Percentiles rank a stretch among this genome's conserved stretches.
Conservation (phyloP, 2,888 invertebrate genomes). For the Hydrotaea cyrtoneurina region DNA sequence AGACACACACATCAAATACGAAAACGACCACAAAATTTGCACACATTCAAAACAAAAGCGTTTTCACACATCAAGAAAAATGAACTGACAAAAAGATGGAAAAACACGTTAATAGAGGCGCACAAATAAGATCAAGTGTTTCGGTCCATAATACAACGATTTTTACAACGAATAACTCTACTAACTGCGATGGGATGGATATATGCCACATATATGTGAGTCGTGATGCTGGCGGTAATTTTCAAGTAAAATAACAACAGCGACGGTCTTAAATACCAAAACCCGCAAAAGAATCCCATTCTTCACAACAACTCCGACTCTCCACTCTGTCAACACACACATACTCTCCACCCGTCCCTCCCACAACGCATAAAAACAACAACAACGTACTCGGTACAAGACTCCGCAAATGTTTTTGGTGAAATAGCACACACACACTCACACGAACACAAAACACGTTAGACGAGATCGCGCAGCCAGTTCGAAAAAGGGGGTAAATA, state of each 20-base stretch:
- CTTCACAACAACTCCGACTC: not conserved
- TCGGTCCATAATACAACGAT: too few relatives aligned
- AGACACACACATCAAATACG: conserved; percentile 24
- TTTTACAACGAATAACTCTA: too few relatives aligned
- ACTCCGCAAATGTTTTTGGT: conserved; percentile 38
- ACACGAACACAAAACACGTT: conserved; percentile 55
- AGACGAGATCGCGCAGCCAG: conserved; percentile 52
- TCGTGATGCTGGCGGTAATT: conserved; percentile 10
- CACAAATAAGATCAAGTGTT: conserved; percentile 64
- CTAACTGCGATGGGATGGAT: too few relatives aligned
- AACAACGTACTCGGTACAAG: not conserved
- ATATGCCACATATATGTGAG: not conserved
- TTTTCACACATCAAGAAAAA: conserved; percentile 3
- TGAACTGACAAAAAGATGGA: not conserved
- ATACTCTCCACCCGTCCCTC: conserved; percentile 18
- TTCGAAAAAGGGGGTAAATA: conserved; percentile 40
- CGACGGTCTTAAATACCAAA: conserved; percentile 8
- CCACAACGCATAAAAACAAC: not conserved
- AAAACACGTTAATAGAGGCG: conserved; percentile 33
- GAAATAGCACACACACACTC: conserved; percentile 52
- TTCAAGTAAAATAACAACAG: not conserved
- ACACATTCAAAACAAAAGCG: conserved; percentile 40
- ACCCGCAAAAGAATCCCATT: conserved; percentile 40
- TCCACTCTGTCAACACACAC: not conserved
- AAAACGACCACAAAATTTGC: conserved; percentile 46